Evolutionary conservation across 2,888 invertebrate species (phyloP).

Genomic region (Caenorhabditis panamensis): DNA sequence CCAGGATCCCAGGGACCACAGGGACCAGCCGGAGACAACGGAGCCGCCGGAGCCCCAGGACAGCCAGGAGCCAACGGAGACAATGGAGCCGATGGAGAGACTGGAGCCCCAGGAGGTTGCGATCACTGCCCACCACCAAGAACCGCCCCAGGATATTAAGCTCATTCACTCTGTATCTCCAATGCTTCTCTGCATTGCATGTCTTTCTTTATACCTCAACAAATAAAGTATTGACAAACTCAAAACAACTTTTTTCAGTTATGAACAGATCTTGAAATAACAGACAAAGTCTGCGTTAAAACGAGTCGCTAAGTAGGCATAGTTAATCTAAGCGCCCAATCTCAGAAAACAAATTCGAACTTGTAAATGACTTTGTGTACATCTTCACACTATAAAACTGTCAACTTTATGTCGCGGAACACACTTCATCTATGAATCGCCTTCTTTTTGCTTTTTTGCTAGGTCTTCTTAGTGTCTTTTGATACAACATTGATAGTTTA

Average conservation of each 20-base stretch:
- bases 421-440: neutral
- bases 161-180: conserved; percentile 52
- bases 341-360: conserved; percentile 29
- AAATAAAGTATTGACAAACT: conserved; percentile 57
- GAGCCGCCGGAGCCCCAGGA: conserved; percentile 73
- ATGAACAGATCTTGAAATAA: neutral
- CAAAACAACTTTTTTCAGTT: neutral
- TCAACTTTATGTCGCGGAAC: neutral
- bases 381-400: conserved; percentile 38
- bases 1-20: conserved; percentile 69
- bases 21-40: conserved; percentile 71
- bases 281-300: conserved; percentile 3
- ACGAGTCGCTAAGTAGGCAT: conserved; percentile 33
- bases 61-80: conserved; percentile 64
- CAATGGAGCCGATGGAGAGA: conserved; percentile 70
- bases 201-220: conserved; percentile 52
- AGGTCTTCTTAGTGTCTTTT: neutral
- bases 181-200: conserved; percentile 48
- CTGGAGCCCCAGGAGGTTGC: conserved; percentile 74
- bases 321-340: conserved; percentile 27
- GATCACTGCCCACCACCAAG: conserved; percentile 76
- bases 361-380: conserved; percentile 18
- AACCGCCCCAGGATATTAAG: conserved; percentile 74
- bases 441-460: neutral
- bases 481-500: too few relatives aligned